Evolutionary conservation across 2,797 vertebrate species (phyloP), one percentile per base, ranked within the genome.

Genomic region (Lindbergichthys nudifrons): DNA sequence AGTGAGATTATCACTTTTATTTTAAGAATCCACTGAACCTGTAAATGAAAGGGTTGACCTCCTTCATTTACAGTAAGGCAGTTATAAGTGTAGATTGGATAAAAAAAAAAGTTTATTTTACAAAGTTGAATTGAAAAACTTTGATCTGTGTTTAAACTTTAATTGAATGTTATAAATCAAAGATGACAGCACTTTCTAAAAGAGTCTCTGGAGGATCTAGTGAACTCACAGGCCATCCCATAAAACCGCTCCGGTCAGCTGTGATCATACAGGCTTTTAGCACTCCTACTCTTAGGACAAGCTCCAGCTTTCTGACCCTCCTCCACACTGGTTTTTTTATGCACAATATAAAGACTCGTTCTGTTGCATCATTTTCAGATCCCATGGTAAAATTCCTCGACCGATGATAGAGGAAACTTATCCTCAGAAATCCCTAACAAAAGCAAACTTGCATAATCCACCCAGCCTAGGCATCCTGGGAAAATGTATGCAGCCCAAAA

Each of bases 401-500:
- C 65, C 51, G 9, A 67, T 6, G 64, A 70, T 70, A 80, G 58
- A 84, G 79, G 77, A 90, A 91, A 63, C 51, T 43, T 73, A 63
- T 79, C 76, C 77, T 76, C 53, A 80, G 63, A 87, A 84, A 86
- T 73, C 61, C 64, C 70, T 54, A 79, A 73, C 79, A 87, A 88
- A 89, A 84, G 83, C 80, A 80, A 86, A 75, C 80, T 73, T 54
- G 0, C 80, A 79, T 65, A 84, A 77, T 71, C 68, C 67, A 3
- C 26, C 43, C 66, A 75, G 69, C 46, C 58, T 63, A 46, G 57
- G 88, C 66, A 87, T 91, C 75, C 70, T 89, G 89, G 87, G 87
- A 90, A 90, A 76, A 84, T 32, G 73, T 59, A 51, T 30, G 56
- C 73, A 58, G 54, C 26, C 59, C 50, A 26, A 54, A 42, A 9